These are phyloP conservation scores for Setipinna tenuifilis DNA, from an alignment of 2,797 vertebrate genomes.

Conservation along the genomic window DNA sequence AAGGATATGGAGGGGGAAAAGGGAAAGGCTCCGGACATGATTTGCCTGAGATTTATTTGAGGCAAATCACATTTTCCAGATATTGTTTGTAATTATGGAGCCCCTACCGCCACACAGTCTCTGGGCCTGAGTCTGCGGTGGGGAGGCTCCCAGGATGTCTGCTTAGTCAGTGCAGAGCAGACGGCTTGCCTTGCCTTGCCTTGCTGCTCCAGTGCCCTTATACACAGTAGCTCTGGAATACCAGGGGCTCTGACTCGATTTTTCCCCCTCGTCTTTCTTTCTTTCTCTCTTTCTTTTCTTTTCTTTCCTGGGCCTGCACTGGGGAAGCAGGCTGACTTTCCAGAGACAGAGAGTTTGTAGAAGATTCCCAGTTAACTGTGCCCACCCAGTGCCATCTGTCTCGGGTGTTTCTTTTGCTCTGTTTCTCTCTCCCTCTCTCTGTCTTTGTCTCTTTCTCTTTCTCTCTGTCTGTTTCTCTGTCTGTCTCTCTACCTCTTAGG, in stretches of 20 bases:
- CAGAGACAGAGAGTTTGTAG: background rate
- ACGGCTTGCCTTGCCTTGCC: too few species aligned
- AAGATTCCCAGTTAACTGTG: background rate
- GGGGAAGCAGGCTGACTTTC: background rate
- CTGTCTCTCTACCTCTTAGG: slow-evolving; percentile 35
- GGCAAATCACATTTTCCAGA: slow-evolving; percentile 56
- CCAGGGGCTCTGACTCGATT: slow-evolving; percentile 19
- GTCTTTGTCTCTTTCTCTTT: background rate
- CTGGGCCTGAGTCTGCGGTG: background rate
- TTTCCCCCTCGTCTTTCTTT: slow-evolving; percentile 22
- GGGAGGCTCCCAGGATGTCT: background rate
- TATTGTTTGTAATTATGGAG: slow-evolving; percentile 53
- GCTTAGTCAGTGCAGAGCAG: background rate
- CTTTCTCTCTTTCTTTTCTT: background rate
- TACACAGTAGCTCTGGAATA: background rate
- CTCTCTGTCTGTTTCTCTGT: background rate
- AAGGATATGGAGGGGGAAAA: background rate
- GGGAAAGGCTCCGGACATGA: background rate
- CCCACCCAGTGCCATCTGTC: background rate
- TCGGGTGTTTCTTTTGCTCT: too few species aligned
- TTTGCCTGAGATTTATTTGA: slow-evolving; percentile 41
- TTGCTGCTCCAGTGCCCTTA: background rate
- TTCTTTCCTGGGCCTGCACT: background rate
- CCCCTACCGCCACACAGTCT: slow-evolving; percentile 28
- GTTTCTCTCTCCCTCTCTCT: background rate